Evolutionary conservation across 2,113 vertebrate species (phyloP).

Genomic region (Tenrec ecaudatus): DNA sequence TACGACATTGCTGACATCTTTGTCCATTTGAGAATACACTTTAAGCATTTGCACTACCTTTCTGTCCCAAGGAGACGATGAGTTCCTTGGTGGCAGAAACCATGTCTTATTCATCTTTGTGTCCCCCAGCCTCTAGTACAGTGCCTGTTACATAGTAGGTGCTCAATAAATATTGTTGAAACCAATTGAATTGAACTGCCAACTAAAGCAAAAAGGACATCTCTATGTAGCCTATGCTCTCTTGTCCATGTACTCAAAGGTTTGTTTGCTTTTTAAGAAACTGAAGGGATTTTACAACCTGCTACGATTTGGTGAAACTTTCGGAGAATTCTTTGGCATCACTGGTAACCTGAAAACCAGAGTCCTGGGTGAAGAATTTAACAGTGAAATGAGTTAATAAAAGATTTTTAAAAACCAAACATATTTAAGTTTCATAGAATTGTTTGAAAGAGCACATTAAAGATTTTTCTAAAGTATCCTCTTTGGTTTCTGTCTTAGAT

Average conservation of each 20-base stretch:
- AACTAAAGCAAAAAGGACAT: constrained; percentile 51
- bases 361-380: neutral
- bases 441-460: constrained; percentile 65
- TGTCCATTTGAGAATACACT: constrained; percentile 72
- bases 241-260: constrained; percentile 48
- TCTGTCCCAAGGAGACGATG: constrained; percentile 53
- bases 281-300: constrained; percentile 66
- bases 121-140: constrained; percentile 63
- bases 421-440: constrained; percentile 34
- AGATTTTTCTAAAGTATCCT: neutral
- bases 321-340: constrained; percentile 74
- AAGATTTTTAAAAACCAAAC: neutral
- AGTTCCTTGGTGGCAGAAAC: constrained; percentile 47
- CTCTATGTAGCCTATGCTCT: constrained; percentile 20
- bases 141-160: constrained; percentile 72
- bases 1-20: constrained; percentile 67
- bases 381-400: neutral
- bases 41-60: constrained; percentile 77
- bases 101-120: constrained; percentile 52
- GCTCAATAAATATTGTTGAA: constrained; percentile 67
- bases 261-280: constrained; percentile 29
- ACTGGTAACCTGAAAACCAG: constrained; percentile 6
- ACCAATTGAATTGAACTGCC: constrained; percentile 56
- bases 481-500: neutral
- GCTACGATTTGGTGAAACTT: constrained; percentile 61